A percentile compares a stretch with the other conserved stretches of the same genome.
Evolutionary conservation across 1,140 invertebrate species (phyloP).

Genomic region (Lutraria rhynchaena): DNA sequence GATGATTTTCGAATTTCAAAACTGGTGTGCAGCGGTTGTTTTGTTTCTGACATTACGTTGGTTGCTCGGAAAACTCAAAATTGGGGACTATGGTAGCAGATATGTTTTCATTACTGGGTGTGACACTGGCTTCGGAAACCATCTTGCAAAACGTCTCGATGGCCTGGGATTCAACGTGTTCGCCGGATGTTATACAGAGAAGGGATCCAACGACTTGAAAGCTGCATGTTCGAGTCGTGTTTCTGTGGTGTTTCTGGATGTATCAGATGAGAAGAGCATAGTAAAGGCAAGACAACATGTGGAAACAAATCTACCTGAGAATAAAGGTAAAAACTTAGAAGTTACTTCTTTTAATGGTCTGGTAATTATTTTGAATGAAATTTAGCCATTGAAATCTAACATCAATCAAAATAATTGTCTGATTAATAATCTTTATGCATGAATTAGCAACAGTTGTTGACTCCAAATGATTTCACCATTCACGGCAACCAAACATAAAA

Average conservation of each 20-base stretch:
- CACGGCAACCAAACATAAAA: no score
- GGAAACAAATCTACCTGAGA: neutral
- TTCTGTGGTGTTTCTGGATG: neutral
- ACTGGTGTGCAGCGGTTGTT: no score
- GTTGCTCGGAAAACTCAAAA: neutral
- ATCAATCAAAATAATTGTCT: no score
- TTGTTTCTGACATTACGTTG: no score
- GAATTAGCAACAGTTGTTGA: no score
- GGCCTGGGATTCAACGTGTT: conserved; percentile 81
- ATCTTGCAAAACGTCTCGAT: conserved; percentile 79
- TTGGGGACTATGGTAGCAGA: conserved; percentile 2
- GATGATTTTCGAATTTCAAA: no score
- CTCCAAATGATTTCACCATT: no score
- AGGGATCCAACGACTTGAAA: conserved; percentile 37
- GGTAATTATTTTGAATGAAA: no score
- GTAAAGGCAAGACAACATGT: neutral
- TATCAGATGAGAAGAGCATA: conserved; percentile 6
- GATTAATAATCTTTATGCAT: no score
- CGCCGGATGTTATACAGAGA: conserved; percentile 78
- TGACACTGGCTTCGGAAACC: conserved; percentile 83
- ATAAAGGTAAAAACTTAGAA: conserved; percentile 13
- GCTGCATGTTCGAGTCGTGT: neutral
- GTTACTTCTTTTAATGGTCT: neutral
- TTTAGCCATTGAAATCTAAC: no score
- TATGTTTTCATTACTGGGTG: conserved; percentile 82